A percentile compares a stretch with the other conserved stretches of the same genome.
These are phyloP conservation scores for Anabas testudineus DNA, from an alignment of 2,797 vertebrate genomes.

Conservation along the genomic window DNA sequence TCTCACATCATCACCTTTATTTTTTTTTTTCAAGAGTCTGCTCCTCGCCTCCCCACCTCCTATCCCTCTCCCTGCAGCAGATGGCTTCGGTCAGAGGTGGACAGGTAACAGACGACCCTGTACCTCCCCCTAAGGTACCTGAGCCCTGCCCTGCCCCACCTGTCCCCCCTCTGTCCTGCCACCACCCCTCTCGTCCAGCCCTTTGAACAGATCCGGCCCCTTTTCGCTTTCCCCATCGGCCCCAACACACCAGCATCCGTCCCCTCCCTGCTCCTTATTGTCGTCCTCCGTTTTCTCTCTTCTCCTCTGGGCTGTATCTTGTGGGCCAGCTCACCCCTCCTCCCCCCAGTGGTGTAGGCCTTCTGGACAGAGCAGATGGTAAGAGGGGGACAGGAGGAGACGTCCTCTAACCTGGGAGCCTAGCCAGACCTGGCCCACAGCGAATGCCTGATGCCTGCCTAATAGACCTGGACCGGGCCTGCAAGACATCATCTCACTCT, in stretches of 20 bases:
- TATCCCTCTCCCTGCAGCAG: conserved; percentile 72
- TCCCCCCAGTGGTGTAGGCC: conserved; percentile 73
- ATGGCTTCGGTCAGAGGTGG: conserved; percentile 82
- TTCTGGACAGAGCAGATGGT: conserved; percentile 86
- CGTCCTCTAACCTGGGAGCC: conserved; percentile 85
- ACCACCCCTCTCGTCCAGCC: conserved; percentile 13
- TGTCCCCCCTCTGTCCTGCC: conserved; percentile 17
- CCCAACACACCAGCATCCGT: conserved; percentile 6
- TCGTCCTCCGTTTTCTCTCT: conserved; percentile 27
- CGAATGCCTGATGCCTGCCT: conserved; percentile 75
- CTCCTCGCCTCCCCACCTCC: conserved; percentile 15
- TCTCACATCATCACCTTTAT: conserved; percentile 43
- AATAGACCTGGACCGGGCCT: conserved; percentile 76
- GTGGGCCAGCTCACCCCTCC: conserved; percentile 28
- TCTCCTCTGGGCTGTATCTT: conserved; percentile 62
- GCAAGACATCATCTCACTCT: conserved; percentile 52
- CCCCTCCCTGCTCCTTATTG: conserved; percentile 15
- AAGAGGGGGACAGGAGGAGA: conserved; percentile 81
- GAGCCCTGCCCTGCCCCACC: conserved; percentile 62
- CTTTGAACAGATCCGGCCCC: conserved; percentile 44
- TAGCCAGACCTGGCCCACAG: conserved; percentile 79
- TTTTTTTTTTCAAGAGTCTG: conserved; percentile 32
- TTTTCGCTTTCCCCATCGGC: conserved; percentile 31
- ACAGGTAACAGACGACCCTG: conserved; percentile 82
- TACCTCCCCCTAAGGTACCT: conserved; percentile 64